Percentiles rank a stretch among this genome's conserved stretches.
Conservation (phyloP, 2,888 invertebrate species). For the Beris morrisii region DNA sequence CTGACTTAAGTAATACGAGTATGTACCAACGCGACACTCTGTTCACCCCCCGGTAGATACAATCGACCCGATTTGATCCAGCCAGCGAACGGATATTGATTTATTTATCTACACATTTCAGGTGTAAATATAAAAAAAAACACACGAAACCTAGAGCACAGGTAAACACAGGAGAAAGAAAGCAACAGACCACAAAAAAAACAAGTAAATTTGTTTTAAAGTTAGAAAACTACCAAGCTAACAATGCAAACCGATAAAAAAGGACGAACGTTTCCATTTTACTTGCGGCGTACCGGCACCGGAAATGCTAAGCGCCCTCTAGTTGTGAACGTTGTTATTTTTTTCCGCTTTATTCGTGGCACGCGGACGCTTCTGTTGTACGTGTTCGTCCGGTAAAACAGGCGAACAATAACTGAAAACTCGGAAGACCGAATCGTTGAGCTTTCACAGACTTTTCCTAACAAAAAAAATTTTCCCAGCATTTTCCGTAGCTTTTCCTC, state of each 20-base stretch:
- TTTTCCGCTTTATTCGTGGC: no score
- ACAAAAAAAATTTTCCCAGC: slow-evolving; percentile 3
- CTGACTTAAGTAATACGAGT: no score
- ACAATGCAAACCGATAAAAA: not conserved
- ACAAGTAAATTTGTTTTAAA: not conserved
- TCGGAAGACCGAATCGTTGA: not conserved
- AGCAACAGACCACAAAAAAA: slow-evolving; percentile 4
- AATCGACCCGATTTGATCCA: not conserved
- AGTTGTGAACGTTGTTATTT: not conserved
- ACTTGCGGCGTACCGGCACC: slow-evolving; percentile 7
- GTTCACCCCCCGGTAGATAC: not conserved
- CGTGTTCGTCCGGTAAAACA: slow-evolving; percentile 11
- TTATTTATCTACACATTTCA: slow-evolving; percentile 16
- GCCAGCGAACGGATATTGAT: slow-evolving; percentile 2
- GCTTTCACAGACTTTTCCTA: slow-evolving; percentile 11
- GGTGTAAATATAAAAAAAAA: slow-evolving; percentile 10
- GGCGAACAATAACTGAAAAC: slow-evolving; percentile 18
- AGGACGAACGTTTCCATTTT: slow-evolving; percentile 2
- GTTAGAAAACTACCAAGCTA: not conserved
- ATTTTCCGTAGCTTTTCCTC: slow-evolving; percentile 26
- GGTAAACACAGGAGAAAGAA: slow-evolving; percentile 1
- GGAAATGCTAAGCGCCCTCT: slow-evolving; percentile 21
- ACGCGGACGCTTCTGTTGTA: not conserved
- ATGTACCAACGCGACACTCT: no score
- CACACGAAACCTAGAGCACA: slow-evolving; percentile 3